These are phyloP conservation scores for Hylomyscus alleni DNA, from an alignment of 2,797 vertebrate species.

Conservation along the genomic window DNA sequence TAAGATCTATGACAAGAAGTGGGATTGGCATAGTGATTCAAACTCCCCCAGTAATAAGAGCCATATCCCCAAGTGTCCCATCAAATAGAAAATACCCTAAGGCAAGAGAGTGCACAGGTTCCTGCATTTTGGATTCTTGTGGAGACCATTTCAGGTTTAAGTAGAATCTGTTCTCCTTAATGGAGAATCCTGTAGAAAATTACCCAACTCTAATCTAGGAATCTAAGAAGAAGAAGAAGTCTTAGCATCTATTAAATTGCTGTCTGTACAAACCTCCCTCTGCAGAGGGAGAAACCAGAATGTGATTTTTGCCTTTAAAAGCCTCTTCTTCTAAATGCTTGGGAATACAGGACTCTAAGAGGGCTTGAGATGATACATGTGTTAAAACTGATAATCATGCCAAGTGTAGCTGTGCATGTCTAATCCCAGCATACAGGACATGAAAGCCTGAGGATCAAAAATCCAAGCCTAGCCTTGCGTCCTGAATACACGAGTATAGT, in stretches of 20 bases:
- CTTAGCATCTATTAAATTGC: not conserved
- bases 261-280: not conserved
- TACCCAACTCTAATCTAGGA: not conserved
- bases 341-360: no score
- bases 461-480: not conserved
- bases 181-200: not conserved
- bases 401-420: no score
- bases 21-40: not conserved
- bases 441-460: no score
- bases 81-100: not conserved
- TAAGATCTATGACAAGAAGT: not conserved
- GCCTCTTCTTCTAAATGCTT: not conserved
- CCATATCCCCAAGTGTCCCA: not conserved
- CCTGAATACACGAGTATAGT: not conserved
- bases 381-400: no score
- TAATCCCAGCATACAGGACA: no score
- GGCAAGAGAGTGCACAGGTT: not conserved
- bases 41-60: not conserved
- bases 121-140: not conserved
- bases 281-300: not conserved
- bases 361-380: no score
- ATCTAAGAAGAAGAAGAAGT: not conserved
- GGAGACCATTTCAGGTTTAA: not conserved
- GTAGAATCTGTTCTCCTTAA: not conserved
- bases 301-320: not conserved